Evolutionary conservation across 2,888 invertebrate species (phyloP), one percentile per base, ranked within the genome.

Genomic region (Limenitis arthemis): DNA sequence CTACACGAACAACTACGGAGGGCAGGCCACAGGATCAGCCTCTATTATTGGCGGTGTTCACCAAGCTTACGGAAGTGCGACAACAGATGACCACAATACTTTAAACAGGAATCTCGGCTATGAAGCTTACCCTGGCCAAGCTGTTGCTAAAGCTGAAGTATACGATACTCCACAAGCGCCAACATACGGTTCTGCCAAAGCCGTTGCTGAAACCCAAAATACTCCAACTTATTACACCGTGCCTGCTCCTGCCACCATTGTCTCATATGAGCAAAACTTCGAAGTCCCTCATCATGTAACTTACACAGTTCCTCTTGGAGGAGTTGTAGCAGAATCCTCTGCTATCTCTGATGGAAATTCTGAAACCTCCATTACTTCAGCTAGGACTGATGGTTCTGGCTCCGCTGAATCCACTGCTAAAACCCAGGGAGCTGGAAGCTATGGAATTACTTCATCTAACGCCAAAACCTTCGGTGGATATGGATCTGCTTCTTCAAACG

Each of bases 201-300:
- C 70, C 8, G 48, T 54, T 0, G 68, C 67, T 28, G 60, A 67
- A 41, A 64, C 63, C 8, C 67, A 67, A 30, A 65, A 68, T 28
- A 67, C 52, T 11, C 66, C 71, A 1, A 64, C 61, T 8, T 83
- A 75, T 67, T 78, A 75, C 61, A 62, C 73, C 1, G 61, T 79
- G 11, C 79, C 79, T 0, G 73, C 70, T 8, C 79, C 82, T 1
- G 79, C 75, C 0, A 70, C 74, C 8, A 65, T 83, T 47, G 65
- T 81, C 55, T 69, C 82, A 6, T 83, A 84, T 63, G 68, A 78
- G 54, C 80, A 84, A 58, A 77, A 77, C 66, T 75, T 76, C 44
- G 73, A 70, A 51, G 61, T 62, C 0, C 77, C 76, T 11, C 60
- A 66, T 47, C 69, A 65, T 37, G 60, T 67, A 8, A 64, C 55